These are phyloP conservation scores for Argopecten irradians DNA, from an alignment of 1,140 invertebrate species.

Conservation along the genomic window DNA sequence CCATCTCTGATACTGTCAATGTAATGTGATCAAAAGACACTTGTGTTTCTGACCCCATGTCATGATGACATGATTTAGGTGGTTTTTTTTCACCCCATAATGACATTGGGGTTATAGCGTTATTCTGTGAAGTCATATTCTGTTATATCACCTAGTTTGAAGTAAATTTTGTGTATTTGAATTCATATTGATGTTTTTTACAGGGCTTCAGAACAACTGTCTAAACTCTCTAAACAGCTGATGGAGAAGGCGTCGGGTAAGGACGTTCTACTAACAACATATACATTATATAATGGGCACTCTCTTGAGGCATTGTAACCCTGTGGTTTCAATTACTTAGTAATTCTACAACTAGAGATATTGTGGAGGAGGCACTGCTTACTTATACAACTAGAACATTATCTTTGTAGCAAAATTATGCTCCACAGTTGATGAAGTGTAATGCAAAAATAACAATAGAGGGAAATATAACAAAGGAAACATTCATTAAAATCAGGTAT, in stretches of 20 bases:
- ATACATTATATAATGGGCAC: neutral
- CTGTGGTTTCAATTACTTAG: neutral
- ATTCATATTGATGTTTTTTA: conserved; percentile 35
- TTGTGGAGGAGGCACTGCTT: neutral
- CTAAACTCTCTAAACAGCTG: conserved; percentile 58
- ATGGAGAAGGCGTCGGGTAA: conserved; percentile 67
- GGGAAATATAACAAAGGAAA: too few relatives aligned
- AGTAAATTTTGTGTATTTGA: neutral
- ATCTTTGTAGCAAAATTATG: too few relatives aligned
- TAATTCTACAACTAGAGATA: too few relatives aligned
- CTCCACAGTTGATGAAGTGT: too few relatives aligned
- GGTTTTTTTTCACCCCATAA: neutral
- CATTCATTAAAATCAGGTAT: too few relatives aligned
- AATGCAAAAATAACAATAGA: too few relatives aligned
- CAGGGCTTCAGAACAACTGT: conserved; percentile 68
- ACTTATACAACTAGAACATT: neutral
- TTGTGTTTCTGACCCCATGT: neutral
- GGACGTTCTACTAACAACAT: neutral
- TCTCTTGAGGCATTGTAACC: too few relatives aligned
- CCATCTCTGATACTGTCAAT: neutral
- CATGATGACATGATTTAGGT: neutral
- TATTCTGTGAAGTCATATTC: neutral
- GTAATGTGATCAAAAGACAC: neutral
- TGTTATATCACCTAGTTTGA: neutral
- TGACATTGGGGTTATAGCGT: too few relatives aligned